Conservation (phyloP, 2,888 invertebrate genomes). For the Drosophila peninsularis region DNA sequence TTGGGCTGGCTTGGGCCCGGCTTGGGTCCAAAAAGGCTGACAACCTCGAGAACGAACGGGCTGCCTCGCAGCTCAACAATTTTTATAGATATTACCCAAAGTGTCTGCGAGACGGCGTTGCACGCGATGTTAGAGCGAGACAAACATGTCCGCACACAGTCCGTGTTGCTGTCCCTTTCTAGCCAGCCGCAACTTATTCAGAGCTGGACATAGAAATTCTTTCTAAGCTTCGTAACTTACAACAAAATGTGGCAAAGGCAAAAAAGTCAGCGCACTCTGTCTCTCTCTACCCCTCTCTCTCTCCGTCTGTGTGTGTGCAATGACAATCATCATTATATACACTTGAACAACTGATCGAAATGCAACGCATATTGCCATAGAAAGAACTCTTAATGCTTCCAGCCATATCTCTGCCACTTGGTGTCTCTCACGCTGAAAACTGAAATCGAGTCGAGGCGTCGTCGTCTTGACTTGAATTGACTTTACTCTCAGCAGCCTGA, state of each 20-base stretch:
- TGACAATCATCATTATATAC: conserved; percentile 73
- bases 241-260: conserved; percentile 53
- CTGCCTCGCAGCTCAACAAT: conserved; percentile 47
- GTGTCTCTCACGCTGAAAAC: conserved; percentile 12
- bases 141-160: conserved; percentile 1
- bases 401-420: conserved; percentile 25
- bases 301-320: conserved; percentile 33
- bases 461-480: conserved; percentile 14
- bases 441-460: conserved; percentile 23
- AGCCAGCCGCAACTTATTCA: conserved; percentile 37
- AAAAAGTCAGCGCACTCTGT: conserved; percentile 19
- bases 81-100: conserved; percentile 76
- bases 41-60: conserved; percentile 71
- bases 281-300: background rate
- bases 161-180: conserved; percentile 14
- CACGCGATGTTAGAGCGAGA: conserved; percentile 63
- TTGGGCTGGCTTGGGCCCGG: conserved; percentile 49
- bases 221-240: conserved; percentile 48
- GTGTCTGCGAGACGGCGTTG: conserved; percentile 64
- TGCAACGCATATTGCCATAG: conserved; percentile 31
- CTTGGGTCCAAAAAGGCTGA: conserved; percentile 76
- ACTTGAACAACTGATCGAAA: conserved; percentile 47
- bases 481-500: conserved; percentile 20
- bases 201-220: conserved; percentile 67
- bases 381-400: conserved; percentile 11